Conservation (phyloP, 2,888 invertebrate genomes). For the Chymomyza caudatula region DNA sequence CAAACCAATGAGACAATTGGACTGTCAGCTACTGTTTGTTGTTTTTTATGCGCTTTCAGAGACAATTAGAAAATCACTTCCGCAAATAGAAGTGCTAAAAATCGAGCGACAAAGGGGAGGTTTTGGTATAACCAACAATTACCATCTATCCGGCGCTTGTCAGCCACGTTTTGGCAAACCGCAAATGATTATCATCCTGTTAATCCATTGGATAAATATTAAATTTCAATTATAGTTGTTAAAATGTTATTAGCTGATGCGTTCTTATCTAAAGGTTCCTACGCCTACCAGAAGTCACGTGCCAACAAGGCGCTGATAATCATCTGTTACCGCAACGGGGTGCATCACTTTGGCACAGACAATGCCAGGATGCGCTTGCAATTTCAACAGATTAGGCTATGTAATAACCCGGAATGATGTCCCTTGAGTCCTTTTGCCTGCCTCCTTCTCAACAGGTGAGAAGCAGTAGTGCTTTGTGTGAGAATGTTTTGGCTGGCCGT, state of each 20-base stretch:
- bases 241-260: conserved; percentile 65
- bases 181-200: conserved; percentile 73
- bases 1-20: conserved; percentile 39
- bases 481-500: conserved; percentile 51
- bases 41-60: conserved; percentile 34
- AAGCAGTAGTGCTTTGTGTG: conserved; percentile 47
- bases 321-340: conserved; percentile 51
- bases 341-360: conserved; percentile 26
- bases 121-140: conserved; percentile 37
- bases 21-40: conserved; percentile 42
- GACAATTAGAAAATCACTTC: conserved; percentile 56
- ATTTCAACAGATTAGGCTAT: conserved; percentile 62
- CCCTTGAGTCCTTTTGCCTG: conserved; percentile 16
- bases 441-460: conserved; percentile 64
- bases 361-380: conserved; percentile 52
- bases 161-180: conserved; percentile 59
- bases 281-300: conserved; percentile 56
- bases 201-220: conserved; percentile 76
- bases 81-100: conserved; percentile 52
- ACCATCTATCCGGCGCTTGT: conserved; percentile 20
- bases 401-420: not conserved
- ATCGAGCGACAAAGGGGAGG: conserved; percentile 27
- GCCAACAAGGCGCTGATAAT: conserved; percentile 56
- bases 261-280: conserved; percentile 40
- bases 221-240: conserved; percentile 77